Conservation (phyloP, 2,888 invertebrate species). For the Charanyca ferruginea region DNA sequence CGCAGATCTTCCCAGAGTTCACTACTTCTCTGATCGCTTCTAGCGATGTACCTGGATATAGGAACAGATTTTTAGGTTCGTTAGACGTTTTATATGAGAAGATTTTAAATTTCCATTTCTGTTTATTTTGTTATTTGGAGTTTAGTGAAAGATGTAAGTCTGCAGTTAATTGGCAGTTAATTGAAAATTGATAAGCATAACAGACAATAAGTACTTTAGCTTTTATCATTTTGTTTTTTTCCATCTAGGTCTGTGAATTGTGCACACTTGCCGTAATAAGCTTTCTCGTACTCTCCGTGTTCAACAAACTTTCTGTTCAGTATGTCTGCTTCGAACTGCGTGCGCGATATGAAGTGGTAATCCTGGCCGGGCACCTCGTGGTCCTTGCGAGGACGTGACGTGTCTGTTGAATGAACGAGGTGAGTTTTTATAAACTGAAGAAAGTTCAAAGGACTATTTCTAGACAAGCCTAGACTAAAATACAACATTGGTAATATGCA, state of each 20-base stretch:
- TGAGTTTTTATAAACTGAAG: neutral
- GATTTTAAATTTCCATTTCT: no score
- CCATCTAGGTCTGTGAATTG: no score
- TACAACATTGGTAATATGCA: no score
- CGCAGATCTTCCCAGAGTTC: constrained; percentile 98
- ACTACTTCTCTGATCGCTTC: constrained; percentile 98
- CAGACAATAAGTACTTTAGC: no score
- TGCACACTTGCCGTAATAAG: constrained; percentile 94
- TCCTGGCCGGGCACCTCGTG: constrained; percentile 99
- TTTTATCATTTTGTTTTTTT: no score
- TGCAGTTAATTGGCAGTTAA: no score
- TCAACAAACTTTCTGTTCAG: constrained; percentile 98
- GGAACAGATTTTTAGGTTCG: neutral
- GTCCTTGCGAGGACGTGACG: constrained; percentile 97
- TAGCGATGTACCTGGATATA: constrained; percentile 95
- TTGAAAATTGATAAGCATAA: no score
- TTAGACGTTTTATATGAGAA: neutral
- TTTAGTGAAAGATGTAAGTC: no score
- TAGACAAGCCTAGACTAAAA: no score
- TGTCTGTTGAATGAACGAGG: constrained; percentile 92
- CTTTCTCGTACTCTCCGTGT: constrained; percentile 99
- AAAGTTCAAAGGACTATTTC: neutral
- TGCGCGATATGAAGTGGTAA: constrained; percentile 99
- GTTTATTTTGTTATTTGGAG: no score
- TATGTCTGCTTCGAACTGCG: constrained; percentile 98